Base-by-base conservation (phyloP, 2,888 invertebrate species). In the Rhabditoides inermis region DNA sequence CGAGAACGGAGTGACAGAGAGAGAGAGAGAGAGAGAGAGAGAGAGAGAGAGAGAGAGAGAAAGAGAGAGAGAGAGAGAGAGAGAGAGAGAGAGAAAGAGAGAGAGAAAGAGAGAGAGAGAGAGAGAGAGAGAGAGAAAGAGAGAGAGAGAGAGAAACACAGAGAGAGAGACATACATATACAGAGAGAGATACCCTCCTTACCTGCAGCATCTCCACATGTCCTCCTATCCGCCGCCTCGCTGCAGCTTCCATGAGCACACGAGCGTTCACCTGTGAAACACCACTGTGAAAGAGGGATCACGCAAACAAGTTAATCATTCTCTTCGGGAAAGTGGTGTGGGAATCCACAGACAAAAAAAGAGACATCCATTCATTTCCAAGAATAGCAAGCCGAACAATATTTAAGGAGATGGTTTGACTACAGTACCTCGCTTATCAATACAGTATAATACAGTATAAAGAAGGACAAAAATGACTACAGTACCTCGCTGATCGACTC, bases 161-260 rank as follows among this genome's bases (percentile, higher is more conserved):
- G 7, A 32, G 10, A 32, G 15, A 7, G 32, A 32, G 10, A n/a
- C 12, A 39, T 39, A 20, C n/a, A 10, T 39, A n/a, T 39, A 39
- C 1, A 22, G 30, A n/a, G 12, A 1, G 22, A 32, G 23, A 32
- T 4, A 32, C 15, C 15, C n/a, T 3, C 6, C 46, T 41, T 23
- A 41, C 49, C 35, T 50, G 26, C 22, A 18, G 32, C 36, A 50
- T 20, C 12, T 50, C 50, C 4, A 12, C n/a, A 22, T 44, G 37
- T 2, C 36, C 12, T 5, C 12, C 26, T 1, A 25, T 27, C n/a
- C 50, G 25, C 27, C 90, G 83, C 18, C 90, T 83, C 0, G 88
- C 86, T 69, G 86, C 86, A 2, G 88, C 86, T 22, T 85, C 84
- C 61, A 85, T 72, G 72, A 85, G 82, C 0, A 84, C 84, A 35